Percentiles rank a stretch among this genome's conserved stretches.
Evolutionary conservation across 2,797 vertebrate genomes (phyloP).

Genomic region (Melanotaenia maccullochi): DNA sequence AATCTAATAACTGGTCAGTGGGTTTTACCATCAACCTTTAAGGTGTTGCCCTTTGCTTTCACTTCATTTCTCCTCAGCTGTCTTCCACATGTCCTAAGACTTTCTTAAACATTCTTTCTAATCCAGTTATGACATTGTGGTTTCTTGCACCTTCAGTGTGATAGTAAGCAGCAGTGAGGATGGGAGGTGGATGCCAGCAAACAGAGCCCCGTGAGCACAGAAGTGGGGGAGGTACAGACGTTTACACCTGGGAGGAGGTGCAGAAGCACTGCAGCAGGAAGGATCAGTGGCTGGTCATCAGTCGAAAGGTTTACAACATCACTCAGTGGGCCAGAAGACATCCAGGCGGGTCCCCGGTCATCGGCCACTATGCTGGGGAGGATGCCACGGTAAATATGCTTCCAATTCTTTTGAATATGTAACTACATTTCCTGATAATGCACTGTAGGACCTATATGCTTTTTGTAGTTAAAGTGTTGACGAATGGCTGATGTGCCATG

Average conservation of each 20-base stretch:
- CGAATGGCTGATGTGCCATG: background rate
- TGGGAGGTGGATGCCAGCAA: constrained; percentile 66
- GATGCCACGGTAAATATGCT: constrained; percentile 88
- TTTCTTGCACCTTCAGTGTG: constrained; percentile 6
- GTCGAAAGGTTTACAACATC: constrained; percentile 92
- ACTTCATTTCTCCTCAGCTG: no score
- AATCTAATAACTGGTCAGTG: no score
- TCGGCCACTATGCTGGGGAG: constrained; percentile 89
- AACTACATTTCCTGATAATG: background rate
- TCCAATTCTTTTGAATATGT: background rate
- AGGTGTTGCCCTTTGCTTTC: no score
- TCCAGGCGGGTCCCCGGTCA: constrained; percentile 87
- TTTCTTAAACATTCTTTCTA: no score
- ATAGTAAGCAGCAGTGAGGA: constrained; percentile 40
- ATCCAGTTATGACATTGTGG: no score
- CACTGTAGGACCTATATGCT: background rate
- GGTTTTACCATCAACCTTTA: no score
- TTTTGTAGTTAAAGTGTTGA: background rate
- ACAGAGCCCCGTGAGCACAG: constrained; percentile 41
- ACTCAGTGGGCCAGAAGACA: constrained; percentile 83
- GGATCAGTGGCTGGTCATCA: constrained; percentile 90
- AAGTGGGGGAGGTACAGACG: constrained; percentile 48
- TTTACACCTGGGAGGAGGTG: constrained; percentile 91
- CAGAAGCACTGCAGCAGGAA: constrained; percentile 81
- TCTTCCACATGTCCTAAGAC: no score